Percentiles rank a stretch among this genome's conserved stretches.
These are phyloP conservation scores for Neodontobutis hainanensis DNA, from an alignment of 2,113 vertebrate genomes.

Conservation along the genomic window DNA sequence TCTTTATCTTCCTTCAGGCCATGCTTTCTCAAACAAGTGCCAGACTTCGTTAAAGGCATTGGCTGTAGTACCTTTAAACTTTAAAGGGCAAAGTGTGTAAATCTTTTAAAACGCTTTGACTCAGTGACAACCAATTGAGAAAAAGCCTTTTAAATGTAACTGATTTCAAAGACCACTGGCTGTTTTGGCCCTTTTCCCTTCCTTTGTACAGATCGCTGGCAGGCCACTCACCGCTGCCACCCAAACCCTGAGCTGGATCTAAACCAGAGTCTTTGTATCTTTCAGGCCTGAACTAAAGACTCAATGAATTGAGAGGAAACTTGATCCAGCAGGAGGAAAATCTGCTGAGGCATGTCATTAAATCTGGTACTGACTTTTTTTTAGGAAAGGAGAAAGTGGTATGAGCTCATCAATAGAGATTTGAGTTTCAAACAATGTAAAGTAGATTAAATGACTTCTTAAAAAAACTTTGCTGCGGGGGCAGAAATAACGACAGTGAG, in stretches of 20 bases:
- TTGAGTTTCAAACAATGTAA: slow-evolving; percentile 6
- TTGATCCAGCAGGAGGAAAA: not conserved
- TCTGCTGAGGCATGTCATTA: not conserved
- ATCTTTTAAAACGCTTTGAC: slow-evolving; percentile 20
- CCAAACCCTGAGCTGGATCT: slow-evolving; percentile 9
- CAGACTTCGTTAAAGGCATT: not conserved
- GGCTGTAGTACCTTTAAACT: not conserved
- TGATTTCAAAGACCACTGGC: slow-evolving; percentile 37
- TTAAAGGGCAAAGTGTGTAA: slow-evolving; percentile 18
- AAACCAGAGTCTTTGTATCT: too few relatives aligned
- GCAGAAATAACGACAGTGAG: not conserved
- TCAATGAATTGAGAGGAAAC: not conserved
- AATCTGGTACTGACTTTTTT: not conserved
- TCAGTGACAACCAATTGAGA: not conserved
- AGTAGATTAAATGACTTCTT: not conserved
- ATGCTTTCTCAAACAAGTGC: not conserved
- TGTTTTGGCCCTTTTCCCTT: not conserved
- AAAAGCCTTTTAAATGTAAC: slow-evolving; percentile 8
- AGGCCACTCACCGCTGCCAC: slow-evolving; percentile 37
- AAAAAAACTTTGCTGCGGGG: not conserved
- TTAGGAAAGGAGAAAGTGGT: not conserved
- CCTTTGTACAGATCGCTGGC: slow-evolving; percentile 46
- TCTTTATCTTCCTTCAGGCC: too few relatives aligned
- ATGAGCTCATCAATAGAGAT: not conserved
- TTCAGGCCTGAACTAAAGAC: not conserved